Conservation (phyloP, 2,888 invertebrate species). For the Caenorhabditis sp. region DNA sequence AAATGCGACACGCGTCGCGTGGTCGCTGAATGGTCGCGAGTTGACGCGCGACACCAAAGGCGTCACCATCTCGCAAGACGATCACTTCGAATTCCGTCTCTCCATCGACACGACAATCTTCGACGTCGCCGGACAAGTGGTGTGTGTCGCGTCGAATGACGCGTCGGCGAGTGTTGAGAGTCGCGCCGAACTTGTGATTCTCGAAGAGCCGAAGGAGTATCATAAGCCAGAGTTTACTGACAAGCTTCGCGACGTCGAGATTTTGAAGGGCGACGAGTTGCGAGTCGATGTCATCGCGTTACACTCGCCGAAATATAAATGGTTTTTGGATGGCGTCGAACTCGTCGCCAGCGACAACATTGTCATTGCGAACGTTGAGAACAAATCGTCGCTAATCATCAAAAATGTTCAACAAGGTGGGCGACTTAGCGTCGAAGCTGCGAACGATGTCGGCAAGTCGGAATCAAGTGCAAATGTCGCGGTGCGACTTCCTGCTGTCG, state of each 20-base stretch:
- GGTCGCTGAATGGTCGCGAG: constrained; percentile 54
- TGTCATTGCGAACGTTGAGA: constrained; percentile 53
- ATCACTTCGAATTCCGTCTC: constrained; percentile 57
- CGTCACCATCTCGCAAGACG: constrained; percentile 53
- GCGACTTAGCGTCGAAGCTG: constrained; percentile 53
- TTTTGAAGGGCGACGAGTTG: constrained; percentile 61
- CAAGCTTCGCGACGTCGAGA: constrained; percentile 84
- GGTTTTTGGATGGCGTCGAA: constrained; percentile 72
- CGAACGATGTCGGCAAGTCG: constrained; percentile 58
- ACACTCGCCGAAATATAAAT: constrained; percentile 79
- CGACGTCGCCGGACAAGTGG: constrained; percentile 40
- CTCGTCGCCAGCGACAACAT: constrained; percentile 59
- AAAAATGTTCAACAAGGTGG: constrained; percentile 78
- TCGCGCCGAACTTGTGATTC: constrained; percentile 48
- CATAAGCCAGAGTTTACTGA: constrained; percentile 83
- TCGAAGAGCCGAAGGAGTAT: constrained; percentile 49
- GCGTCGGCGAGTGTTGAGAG: constrained; percentile 49
- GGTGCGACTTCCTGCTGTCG: constrained; percentile 39
- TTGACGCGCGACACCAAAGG: constrained; percentile 31
- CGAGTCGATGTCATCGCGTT: constrained; percentile 62
- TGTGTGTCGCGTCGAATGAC: constrained; percentile 37
- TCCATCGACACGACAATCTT: constrained; percentile 51
- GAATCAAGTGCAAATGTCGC: constrained; percentile 45
- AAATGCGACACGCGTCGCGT: constrained; percentile 54
- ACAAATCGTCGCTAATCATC: constrained; percentile 76